Evolutionary conservation across 30 jellyfish, hydroid and myxozoan genomes (phyloP).

Genomic region (Morbakka virulenta): DNA sequence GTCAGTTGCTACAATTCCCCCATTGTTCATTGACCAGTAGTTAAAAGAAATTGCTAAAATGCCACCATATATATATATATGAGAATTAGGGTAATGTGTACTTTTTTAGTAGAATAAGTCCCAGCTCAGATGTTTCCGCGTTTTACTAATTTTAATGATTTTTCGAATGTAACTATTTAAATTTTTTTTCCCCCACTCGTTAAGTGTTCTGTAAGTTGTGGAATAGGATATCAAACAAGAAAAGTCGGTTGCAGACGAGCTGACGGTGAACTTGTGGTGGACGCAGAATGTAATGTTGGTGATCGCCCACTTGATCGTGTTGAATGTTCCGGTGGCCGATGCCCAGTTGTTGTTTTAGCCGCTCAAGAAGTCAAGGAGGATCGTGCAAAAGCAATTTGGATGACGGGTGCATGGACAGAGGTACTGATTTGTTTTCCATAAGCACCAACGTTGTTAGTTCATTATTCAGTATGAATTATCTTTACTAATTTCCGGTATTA

Average conservation of each 20-base stretch:
- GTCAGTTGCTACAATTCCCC: too few relatives aligned
- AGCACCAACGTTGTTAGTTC: too few relatives aligned
- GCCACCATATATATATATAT: too few relatives aligned
- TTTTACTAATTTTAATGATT: too few relatives aligned
- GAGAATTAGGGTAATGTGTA: too few relatives aligned
- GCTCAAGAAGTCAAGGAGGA: constrained; percentile 49
- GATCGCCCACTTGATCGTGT: constrained; percentile 69
- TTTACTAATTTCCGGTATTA: too few relatives aligned
- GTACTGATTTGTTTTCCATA: constrained; percentile 26
- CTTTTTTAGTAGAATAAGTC: too few relatives aligned
- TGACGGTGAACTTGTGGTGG: constrained; percentile 68
- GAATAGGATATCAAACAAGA: constrained; percentile 79
- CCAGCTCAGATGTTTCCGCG: too few relatives aligned
- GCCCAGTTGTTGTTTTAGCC: constrained; percentile 76
- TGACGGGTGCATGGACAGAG: constrained; percentile 95
- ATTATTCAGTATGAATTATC: too few relatives aligned
- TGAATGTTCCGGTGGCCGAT: constrained; percentile 66
- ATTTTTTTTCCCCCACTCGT: background rate
- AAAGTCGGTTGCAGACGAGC: constrained; percentile 74
- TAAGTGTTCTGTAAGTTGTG: constrained; percentile 88
- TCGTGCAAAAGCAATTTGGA: constrained; percentile 65
- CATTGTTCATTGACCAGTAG: too few relatives aligned
- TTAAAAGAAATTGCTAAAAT: too few relatives aligned
- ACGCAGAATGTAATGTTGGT: constrained; percentile 66
- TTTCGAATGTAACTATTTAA: too few relatives aligned